Evolutionary conservation across 2,113 vertebrate species (phyloP).

Genomic region (Telmatochromis sp.): DNA sequence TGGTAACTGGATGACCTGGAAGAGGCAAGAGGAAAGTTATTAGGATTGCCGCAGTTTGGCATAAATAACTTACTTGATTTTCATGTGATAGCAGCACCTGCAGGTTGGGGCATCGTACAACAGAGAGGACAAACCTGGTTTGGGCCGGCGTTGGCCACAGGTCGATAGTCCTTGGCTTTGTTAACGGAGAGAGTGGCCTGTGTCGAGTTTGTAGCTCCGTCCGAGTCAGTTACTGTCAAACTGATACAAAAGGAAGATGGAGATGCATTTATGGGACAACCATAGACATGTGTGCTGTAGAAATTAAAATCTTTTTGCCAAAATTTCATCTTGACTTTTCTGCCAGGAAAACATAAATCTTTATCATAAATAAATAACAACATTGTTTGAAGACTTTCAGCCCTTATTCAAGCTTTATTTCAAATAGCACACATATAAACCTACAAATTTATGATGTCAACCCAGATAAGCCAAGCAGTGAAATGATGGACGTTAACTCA

Average conservation of each 20-base stretch:
- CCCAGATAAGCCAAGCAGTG: not conserved
- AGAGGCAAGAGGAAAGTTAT: not conserved
- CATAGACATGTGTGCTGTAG: not conserved
- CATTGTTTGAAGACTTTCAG: no score
- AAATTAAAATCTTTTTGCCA: not conserved
- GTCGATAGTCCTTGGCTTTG: slow-evolving; percentile 93
- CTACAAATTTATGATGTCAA: not conserved
- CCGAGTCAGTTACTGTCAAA: slow-evolving; percentile 90
- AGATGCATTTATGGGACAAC: not conserved
- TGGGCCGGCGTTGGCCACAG: slow-evolving; percentile 87
- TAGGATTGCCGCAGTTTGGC: not conserved
- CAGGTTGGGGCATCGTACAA: not conserved
- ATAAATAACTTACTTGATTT: not conserved
- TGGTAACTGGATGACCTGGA: slow-evolving; percentile 86
- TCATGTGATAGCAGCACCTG: not conserved
- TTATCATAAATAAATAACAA: no score
- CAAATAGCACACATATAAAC: not conserved
- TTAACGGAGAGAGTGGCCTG: slow-evolving; percentile 85
- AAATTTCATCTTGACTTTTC: no score
- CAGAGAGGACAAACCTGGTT: slow-evolving; percentile 69
- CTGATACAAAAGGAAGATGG: slow-evolving; percentile 52
- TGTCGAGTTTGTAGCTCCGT: slow-evolving; percentile 85
- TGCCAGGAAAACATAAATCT: no score
- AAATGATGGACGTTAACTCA: rapidly evolving
- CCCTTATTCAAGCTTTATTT: no score